Evolutionary conservation across 2,797 vertebrate species (phyloP).

Genomic region (Bradypus variegatus): DNA sequence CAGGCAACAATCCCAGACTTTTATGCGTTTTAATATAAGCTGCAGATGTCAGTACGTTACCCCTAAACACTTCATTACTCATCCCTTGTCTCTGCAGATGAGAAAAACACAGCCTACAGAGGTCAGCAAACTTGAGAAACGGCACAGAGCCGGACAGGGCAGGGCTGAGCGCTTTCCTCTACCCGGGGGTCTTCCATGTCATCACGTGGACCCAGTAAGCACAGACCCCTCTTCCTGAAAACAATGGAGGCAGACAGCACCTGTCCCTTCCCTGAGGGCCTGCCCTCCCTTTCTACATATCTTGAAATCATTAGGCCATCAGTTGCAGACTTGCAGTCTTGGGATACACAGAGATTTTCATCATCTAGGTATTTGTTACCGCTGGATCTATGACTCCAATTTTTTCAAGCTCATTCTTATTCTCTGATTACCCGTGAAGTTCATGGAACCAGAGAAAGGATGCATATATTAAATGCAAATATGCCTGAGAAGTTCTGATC

Average conservation of each 20-base stretch:
- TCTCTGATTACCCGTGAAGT: neutral
- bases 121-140: neutral
- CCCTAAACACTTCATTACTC: neutral
- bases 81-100: neutral
- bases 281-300: neutral
- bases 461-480: neutral
- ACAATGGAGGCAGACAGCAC: neutral
- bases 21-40: neutral
- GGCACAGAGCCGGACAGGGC: neutral
- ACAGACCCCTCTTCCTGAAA: neutral
- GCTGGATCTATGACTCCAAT: neutral
- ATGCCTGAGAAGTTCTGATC: neutral
- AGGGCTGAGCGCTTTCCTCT: neutral
- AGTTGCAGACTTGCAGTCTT: neutral
- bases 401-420: neutral
- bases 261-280: neutral
- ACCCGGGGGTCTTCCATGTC: too few relatives aligned
- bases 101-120: neutral
- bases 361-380: neutral
- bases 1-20: neutral
- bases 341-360: neutral
- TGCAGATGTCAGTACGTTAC: neutral
- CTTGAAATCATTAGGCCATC: neutral
- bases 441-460: neutral
- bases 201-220: accelerated